Evolutionary conservation across 1,140 invertebrate species (phyloP), one percentile per base, ranked within the genome.

Genomic region (Aphaenogaster floridana): DNA sequence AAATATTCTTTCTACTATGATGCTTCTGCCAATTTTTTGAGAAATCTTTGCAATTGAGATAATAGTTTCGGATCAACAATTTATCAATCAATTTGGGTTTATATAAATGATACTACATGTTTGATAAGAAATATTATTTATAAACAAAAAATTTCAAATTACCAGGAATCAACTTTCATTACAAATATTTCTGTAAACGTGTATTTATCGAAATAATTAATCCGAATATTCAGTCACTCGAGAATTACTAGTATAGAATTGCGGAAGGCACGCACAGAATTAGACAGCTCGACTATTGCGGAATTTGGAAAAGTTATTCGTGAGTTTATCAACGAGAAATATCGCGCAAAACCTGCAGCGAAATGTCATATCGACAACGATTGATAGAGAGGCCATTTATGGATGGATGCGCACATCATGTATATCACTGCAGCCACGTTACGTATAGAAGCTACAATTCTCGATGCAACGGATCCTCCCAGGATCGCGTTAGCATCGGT

Each of bases 401-500:
- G 88, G 88, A 87, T 87, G 84, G 71, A 68, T 83, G 85, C 54
- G 9, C 85, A 88, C 74, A 89, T 90, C 83, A 77, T 90, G 83
- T 79, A 86, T 78, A 86, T 79, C 61, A 28, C 61, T 45, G 77
- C 42, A 28, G 6, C 57, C 74, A 86, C 74, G 28, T 71, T 80
- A 28, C 36, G 69, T 86, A 66, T 59, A 89, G 86, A 89, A 66
- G 11, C 76, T 85, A 36, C 61, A 61, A 71, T 66, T 71, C 59
- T 66, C 52, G 21, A 1, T 63, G 88, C 52, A 57, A 68, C 78
- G 57, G 50, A 57, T 83, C 21, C 48, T 71, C 50, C 52, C 48
- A 59, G 63, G 89, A 81, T 86, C 39, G 87, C 48, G 74, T 80
- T 76, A 79, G 74, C 71, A 66, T 52, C 45, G 59, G 15, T 78